These are phyloP conservation scores for Rosalia funebris DNA, from an alignment of 2,888 invertebrate species.

Conservation along the genomic window DNA sequence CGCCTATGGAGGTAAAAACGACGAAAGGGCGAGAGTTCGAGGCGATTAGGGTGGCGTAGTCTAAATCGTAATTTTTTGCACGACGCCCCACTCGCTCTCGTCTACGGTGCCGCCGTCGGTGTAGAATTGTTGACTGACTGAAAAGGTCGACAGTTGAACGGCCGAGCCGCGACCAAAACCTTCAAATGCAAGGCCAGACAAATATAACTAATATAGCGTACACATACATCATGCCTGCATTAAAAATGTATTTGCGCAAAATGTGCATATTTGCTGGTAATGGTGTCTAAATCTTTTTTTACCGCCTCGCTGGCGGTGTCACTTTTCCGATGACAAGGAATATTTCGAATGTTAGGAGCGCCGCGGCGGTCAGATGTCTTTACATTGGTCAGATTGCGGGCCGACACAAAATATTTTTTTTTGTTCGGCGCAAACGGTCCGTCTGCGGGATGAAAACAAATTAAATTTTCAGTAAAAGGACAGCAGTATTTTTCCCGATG, in stretches of 20 bases:
- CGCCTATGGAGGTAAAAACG: too few species aligned
- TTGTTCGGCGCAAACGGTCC: too few species aligned
- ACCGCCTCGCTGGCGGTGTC: background rate
- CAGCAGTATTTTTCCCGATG: too few species aligned
- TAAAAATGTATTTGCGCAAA: conserved; percentile 20
- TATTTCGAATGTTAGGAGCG: too few species aligned
- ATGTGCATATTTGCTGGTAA: conserved; percentile 13
- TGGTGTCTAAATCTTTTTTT: too few species aligned
- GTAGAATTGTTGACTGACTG: conserved; percentile 49
- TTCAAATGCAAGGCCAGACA: conserved; percentile 59
- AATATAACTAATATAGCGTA: conserved; percentile 54
- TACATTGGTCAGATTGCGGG: too few species aligned
- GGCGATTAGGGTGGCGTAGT: conserved; percentile 26
- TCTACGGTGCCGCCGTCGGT: conserved; percentile 39
- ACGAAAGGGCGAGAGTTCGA: conserved; percentile 24
- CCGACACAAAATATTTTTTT: too few species aligned
- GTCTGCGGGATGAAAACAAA: too few species aligned
- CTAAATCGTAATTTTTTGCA: conserved; percentile 36
- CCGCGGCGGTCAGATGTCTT: too few species aligned
- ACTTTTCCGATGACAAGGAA: too few species aligned
- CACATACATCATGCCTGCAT: conserved; percentile 43
- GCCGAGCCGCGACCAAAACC: conserved; percentile 56
- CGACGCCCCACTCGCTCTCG: conserved; percentile 41
- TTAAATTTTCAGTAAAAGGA: too few species aligned
- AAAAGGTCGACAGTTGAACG: conserved; percentile 56